Conservation (phyloP, 2,888 invertebrate genomes). For the Andrena flavipes region DNA sequence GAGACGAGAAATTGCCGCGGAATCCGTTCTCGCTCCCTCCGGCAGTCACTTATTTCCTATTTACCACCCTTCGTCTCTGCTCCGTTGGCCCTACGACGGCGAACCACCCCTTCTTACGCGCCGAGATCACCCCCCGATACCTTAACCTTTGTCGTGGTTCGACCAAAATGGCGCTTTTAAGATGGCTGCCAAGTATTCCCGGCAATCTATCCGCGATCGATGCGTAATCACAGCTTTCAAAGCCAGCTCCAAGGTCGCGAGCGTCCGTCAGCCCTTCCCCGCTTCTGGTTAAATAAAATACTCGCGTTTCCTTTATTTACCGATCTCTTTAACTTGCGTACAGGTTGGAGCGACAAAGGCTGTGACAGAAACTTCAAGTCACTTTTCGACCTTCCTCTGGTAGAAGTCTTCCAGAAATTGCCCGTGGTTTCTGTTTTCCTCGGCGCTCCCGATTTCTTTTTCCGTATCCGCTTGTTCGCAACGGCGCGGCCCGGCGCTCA, state of each 20-base stretch:
- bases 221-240: neutral
- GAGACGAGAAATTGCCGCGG: slow-evolving; percentile 83
- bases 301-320: too few relatives aligned
- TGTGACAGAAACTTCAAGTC: neutral
- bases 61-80: slow-evolving; percentile 77
- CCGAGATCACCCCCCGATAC: slow-evolving; percentile 69
- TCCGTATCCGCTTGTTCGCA: slow-evolving; percentile 36
- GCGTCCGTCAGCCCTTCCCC: neutral
- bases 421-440: slow-evolving; percentile 58
- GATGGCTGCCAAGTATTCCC: slow-evolving; percentile 69
- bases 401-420: slow-evolving; percentile 48
- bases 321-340: too few relatives aligned
- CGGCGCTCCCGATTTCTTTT: slow-evolving; percentile 35
- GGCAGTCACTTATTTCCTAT: slow-evolving; percentile 84
- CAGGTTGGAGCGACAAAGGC: neutral
- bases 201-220: neutral
- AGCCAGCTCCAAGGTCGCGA: neutral
- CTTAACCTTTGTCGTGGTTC: slow-evolving; percentile 73
- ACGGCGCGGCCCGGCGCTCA: slow-evolving; percentile 60
- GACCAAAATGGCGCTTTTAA: slow-evolving; percentile 81
- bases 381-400: slow-evolving; percentile 36
- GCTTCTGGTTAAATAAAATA: neutral
- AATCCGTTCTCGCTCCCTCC: slow-evolving; percentile 82
- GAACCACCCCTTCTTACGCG: slow-evolving; percentile 63
- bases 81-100: slow-evolving; percentile 53